Evolutionary conservation across 1,140 invertebrate species (phyloP), one percentile per base, ranked within the genome.

Genomic region (Hetaerina americana): DNA sequence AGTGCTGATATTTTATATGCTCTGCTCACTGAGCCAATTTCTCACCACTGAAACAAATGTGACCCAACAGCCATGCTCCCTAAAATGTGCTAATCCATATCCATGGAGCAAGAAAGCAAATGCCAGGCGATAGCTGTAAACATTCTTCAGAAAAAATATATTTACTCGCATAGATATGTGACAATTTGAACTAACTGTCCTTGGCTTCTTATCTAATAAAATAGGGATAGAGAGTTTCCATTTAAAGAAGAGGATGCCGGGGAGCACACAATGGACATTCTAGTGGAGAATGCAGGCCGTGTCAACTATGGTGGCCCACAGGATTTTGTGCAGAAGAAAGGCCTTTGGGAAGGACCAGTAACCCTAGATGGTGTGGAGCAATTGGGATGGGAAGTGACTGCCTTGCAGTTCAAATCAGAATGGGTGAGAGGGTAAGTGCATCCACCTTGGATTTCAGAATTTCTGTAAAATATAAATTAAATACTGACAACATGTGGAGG

Each of bases 251-350:
- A 25, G 8, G 67, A 25, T 26, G 70, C 72, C 40, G 72, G 67
- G 27, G 69, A 12, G 5, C 75, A 71, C 24, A 73, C 71, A 8
- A 71, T 85, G 71, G 80, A 83, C 67, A 77, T 85, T 29, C 71
- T 86, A 10, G 82, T 86, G 12, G 84, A 85, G 75, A 84, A 86
- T 73, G 77, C 82, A 68, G 84, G 81, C 1, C 74, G 85, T 31
- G 80, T 84, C 22, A 86, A 86, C 73, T 86, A 79, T 79, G 81
- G 81, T 0, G 24, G 72, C 0, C 78, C 79, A 0, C 67, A 74
- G 26, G 76, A 78, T 49, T 79, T 79, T 72, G 72, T 77, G 26
- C 80, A 85, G 73, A 76, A 81, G 70, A 84, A 84, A 77, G 84
- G 84, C 76, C 73, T 80, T 18, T 77, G 80, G n/a, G 72, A 76